These are phyloP conservation scores for Apostichopus californicus DNA, from an alignment of 35 echinoderm and acorn worm species.

Conservation along the genomic window DNA sequence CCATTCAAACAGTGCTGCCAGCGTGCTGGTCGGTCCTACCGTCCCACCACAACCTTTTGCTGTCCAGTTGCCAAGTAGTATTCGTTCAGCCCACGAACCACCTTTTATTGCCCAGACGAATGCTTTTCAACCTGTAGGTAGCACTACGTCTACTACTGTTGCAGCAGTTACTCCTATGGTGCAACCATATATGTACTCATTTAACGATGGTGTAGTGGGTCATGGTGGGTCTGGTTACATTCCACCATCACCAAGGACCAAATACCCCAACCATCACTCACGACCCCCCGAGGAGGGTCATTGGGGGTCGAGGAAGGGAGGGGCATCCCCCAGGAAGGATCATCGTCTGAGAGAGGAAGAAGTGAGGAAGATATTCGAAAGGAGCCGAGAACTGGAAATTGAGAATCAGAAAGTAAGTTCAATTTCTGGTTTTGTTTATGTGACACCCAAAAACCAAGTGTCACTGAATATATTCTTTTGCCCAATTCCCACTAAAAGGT, in stretches of 20 bases:
- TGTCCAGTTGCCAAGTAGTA: not conserved
- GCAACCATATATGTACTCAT: not conserved
- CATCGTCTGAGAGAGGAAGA: slow-evolving; percentile 1
- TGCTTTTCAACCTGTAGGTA: not conserved
- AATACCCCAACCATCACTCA: slow-evolving; percentile 34
- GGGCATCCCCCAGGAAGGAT: not conserved
- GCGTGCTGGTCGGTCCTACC: not conserved
- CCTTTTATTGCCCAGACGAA: not conserved
- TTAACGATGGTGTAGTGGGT: not conserved
- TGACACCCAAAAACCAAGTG: too few relatives aligned
- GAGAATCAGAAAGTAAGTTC: slow-evolving; percentile 50
- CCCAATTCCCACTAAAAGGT: too few relatives aligned
- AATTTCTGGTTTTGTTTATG: too few relatives aligned
- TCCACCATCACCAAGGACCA: not conserved
- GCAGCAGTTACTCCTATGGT: not conserved
- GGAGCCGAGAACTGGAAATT: slow-evolving; percentile 38
- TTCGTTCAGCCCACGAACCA: not conserved
- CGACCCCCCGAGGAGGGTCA: slow-evolving; percentile 17
- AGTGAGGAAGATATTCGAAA: slow-evolving; percentile 8
- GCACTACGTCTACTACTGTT: not conserved
- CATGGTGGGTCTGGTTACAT: not conserved
- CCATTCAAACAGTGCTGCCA: not conserved
- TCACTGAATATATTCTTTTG: too few relatives aligned
- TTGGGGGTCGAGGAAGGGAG: not conserved
- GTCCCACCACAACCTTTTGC: not conserved